Evolutionary conservation across 92 coral and sea anemone genomes (phyloP).

Genomic region (Meandrina meandrites): DNA sequence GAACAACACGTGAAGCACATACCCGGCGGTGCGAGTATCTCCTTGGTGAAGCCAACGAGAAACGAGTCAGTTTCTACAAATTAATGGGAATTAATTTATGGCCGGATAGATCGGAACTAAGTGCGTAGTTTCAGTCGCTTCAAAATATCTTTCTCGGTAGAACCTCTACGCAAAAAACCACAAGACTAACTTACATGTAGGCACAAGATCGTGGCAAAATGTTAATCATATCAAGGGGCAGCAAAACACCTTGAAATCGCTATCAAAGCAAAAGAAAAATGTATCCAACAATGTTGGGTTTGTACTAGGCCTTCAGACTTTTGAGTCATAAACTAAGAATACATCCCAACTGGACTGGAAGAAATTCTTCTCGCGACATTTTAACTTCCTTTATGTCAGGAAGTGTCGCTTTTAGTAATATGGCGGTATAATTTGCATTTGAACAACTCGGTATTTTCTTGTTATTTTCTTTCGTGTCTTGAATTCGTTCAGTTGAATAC

Average conservation of each 20-base stretch:
- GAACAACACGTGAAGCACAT: not conserved
- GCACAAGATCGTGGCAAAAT: not conserved
- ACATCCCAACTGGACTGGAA: not conserved
- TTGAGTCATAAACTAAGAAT: not conserved
- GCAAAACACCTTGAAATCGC: not conserved
- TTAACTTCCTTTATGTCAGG: conserved; percentile 18
- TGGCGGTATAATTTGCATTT: conserved; percentile 22
- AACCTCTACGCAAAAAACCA: not conserved
- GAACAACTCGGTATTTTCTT: not conserved
- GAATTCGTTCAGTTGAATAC: not conserved
- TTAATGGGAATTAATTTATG: not conserved
- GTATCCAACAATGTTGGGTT: not conserved
- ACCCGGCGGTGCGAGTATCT: not conserved
- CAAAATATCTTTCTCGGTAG: not conserved
- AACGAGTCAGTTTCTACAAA: not conserved
- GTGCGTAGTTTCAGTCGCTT: not conserved
- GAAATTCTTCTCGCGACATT: not conserved
- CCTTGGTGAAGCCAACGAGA: not conserved
- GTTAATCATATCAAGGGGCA: not conserved
- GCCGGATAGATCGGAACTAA: not conserved
- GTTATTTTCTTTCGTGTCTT: not conserved
- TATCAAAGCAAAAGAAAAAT: not conserved
- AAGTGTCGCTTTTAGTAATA: not conserved
- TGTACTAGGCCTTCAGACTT: not conserved
- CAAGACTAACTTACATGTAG: too few relatives aligned